A percentile compares a stretch with the other conserved stretches of the same genome.
These are phyloP conservation scores for Morbakka virulenta DNA, from an alignment of 30 jellyfish, hydroid and myxozoan genomes.

Conservation along the genomic window DNA sequence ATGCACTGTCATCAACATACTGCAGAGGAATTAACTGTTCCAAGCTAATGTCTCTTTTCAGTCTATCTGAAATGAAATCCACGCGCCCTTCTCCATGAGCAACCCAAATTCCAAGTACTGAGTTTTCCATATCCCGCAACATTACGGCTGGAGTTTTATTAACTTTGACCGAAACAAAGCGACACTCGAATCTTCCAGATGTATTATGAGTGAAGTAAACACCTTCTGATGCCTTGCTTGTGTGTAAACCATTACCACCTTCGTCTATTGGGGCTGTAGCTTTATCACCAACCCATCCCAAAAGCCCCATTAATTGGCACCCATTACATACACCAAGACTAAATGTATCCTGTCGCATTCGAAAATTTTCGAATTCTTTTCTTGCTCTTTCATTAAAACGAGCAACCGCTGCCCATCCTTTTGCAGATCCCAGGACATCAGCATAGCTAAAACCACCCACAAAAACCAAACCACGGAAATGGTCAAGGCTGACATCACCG, in stretches of 20 bases:
- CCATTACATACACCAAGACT: constrained; percentile 95
- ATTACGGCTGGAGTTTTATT: constrained; percentile 66
- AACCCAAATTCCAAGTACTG: constrained; percentile 76
- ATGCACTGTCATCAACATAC: constrained; percentile 69
- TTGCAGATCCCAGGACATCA: constrained; percentile 91
- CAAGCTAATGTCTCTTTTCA: background rate
- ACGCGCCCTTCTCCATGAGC: constrained; percentile 96
- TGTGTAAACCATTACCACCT: background rate
- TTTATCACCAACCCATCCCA: constrained; percentile 81
- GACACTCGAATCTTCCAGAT: constrained; percentile 87
- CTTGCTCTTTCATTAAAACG: constrained; percentile 57
- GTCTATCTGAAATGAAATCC: constrained; percentile 28
- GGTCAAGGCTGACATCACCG: constrained; percentile 27
- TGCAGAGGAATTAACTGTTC: constrained; percentile 58
- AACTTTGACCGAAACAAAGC: constrained; percentile 65
- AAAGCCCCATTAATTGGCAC: constrained; percentile 83
- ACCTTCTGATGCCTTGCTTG: constrained; percentile 14
- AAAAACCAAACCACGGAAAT: constrained; percentile 73
- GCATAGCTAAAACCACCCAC: constrained; percentile 95
- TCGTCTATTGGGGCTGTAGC: constrained; percentile 3
- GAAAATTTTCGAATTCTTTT: constrained; percentile 62
- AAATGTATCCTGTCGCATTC: constrained; percentile 72
- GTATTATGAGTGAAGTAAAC: constrained; percentile 64
- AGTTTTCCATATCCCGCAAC: constrained; percentile 75
- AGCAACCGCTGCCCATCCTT: constrained; percentile 89